Evolutionary conservation across 1,140 invertebrate species (phyloP).

Genomic region (Pogonognathellus flavescens): DNA sequence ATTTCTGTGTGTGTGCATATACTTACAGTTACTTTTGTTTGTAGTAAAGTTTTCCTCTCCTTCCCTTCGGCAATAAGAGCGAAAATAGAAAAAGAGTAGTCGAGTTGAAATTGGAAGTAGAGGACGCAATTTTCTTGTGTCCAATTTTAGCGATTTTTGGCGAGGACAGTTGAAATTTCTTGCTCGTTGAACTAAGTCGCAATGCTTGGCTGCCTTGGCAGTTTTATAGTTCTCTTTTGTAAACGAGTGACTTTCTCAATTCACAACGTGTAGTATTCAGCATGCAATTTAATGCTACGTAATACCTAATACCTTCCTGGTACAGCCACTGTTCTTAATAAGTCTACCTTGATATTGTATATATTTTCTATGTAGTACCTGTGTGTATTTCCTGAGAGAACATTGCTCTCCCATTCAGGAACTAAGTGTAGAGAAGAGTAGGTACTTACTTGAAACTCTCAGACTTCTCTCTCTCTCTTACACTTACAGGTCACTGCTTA

Average conservation of each 20-base stretch:
- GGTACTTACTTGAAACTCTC: slow-evolving; percentile 24
- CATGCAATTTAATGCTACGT: neutral
- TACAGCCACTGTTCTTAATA: too few relatives aligned
- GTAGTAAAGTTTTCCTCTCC: neutral
- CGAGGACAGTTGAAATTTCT: slow-evolving; percentile 61
- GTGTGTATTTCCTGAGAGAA: too few relatives aligned
- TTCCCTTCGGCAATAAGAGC: slow-evolving; percentile 18
- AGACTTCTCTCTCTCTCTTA: neutral
- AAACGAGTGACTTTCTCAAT: slow-evolving; percentile 3
- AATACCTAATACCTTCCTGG: neutral
- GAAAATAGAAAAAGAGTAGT: slow-evolving; percentile 14
- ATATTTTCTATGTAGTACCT: too few relatives aligned
- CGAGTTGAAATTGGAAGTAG: slow-evolving; percentile 12
- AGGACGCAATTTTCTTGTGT: slow-evolving; percentile 40
- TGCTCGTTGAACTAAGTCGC: slow-evolving; percentile 43
- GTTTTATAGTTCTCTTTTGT: slow-evolving; percentile 60
- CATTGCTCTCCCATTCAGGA: too few relatives aligned
- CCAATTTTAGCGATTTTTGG: slow-evolving; percentile 57
- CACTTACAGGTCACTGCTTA: slow-evolving; percentile 5
- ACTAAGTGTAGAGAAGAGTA: neutral
- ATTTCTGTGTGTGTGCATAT: slow-evolving; percentile 8
- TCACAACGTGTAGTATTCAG: neutral
- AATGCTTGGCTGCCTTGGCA: slow-evolving; percentile 53
- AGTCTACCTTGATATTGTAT: too few relatives aligned
- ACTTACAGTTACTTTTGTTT: neutral